These are phyloP conservation scores for Byasa hedistus DNA, from an alignment of 2,888 invertebrate species.

Conservation along the genomic window DNA sequence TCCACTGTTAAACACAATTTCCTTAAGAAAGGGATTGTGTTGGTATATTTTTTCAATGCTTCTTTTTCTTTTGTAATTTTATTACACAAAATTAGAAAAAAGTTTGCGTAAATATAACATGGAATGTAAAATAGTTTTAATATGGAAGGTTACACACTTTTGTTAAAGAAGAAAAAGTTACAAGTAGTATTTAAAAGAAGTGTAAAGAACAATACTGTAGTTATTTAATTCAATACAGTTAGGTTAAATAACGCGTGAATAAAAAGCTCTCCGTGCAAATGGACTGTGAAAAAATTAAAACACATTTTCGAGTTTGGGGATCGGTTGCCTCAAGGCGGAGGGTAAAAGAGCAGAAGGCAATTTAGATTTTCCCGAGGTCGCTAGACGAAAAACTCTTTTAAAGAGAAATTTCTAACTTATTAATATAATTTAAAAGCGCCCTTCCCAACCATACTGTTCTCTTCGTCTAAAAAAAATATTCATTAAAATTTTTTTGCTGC, in stretches of 20 bases:
- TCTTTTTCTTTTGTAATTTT: no score
- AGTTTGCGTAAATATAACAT: no score
- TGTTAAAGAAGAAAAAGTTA: no score
- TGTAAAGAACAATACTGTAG: not conserved
- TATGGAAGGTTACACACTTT: no score
- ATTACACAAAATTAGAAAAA: no score
- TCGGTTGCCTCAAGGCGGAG: slow-evolving; percentile 21
- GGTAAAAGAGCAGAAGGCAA: slow-evolving; percentile 28
- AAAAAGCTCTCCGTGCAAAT: slow-evolving; percentile 24
- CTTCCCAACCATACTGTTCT: slow-evolving; percentile 7
- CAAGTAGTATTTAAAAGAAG: no score
- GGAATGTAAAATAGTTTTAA: no score
- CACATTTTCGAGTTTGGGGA: slow-evolving; percentile 28
- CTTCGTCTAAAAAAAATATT: slow-evolving; percentile 7
- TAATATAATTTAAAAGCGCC: slow-evolving; percentile 27
- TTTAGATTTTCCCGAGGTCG: slow-evolving; percentile 25
- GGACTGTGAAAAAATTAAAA: slow-evolving; percentile 30
- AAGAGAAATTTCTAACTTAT: slow-evolving; percentile 22
- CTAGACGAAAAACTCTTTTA: slow-evolving; percentile 24
- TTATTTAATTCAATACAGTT: slow-evolving; percentile 19
- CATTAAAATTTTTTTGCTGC: not conserved
- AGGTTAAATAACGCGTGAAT: slow-evolving; percentile 28
- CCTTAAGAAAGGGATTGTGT: no score
- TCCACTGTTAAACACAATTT: no score
- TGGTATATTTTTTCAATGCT: no score